These are phyloP conservation scores for Frieseomelitta varia DNA, from an alignment of 1,140 invertebrate species.

Conservation along the genomic window DNA sequence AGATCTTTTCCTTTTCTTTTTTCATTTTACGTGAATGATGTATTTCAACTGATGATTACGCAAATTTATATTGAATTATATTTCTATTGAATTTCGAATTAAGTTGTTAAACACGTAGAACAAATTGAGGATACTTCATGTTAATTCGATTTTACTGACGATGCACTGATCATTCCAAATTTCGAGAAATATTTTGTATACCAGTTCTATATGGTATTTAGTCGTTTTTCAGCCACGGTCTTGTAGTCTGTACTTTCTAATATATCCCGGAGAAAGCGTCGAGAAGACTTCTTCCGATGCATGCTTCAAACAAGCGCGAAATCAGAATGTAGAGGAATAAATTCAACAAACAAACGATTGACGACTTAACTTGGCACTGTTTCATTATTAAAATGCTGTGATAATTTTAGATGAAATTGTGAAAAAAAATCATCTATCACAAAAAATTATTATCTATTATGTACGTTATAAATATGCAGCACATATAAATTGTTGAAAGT, in stretches of 20 bases:
- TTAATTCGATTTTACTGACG: not conserved
- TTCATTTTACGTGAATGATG: not conserved
- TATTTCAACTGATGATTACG: not conserved
- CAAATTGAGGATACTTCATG: not conserved
- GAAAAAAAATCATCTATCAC: not conserved
- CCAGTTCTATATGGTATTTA: slow-evolving; percentile 10
- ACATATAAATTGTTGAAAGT: not conserved
- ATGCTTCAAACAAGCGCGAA: slow-evolving; percentile 11
- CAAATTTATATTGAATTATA: too few species aligned
- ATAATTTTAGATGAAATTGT: not conserved
- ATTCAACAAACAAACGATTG: not conserved
- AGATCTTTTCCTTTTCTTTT: slow-evolving; percentile 22
- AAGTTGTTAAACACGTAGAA: not conserved
- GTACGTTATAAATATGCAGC: not conserved
- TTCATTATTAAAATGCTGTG: too few species aligned
- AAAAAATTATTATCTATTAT: not conserved
- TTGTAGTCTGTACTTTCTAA: slow-evolving; percentile 52
- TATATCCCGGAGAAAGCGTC: slow-evolving; percentile 58
- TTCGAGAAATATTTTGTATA: not conserved
- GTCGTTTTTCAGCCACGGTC: slow-evolving; percentile 16
- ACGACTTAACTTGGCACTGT: not conserved
- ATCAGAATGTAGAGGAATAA: not conserved
- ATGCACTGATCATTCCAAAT: not conserved
- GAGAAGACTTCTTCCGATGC: slow-evolving; percentile 29
- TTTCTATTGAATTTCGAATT: not conserved